phyloP scores from a whole-genome alignment of 2,888 invertebrate species.

The Oscheius onirici region DNA sequence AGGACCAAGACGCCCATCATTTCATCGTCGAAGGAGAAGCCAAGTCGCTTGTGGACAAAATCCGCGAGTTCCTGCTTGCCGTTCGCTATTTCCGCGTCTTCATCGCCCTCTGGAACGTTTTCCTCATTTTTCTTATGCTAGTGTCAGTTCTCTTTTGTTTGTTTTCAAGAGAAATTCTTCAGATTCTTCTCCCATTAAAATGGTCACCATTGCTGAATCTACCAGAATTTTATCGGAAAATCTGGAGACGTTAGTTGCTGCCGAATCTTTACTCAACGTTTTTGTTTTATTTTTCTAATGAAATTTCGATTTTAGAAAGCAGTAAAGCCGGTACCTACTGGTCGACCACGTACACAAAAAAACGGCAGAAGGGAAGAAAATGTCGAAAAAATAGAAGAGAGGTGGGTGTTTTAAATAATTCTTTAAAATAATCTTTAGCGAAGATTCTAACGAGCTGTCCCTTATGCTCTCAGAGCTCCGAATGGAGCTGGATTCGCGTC shows the following conservation, averaged over 20 bases:
- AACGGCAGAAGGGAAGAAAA: background rate
- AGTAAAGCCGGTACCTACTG: slow-evolving; percentile 33
- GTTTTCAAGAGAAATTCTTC: background rate
- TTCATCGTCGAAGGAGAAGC: slow-evolving; percentile 58
- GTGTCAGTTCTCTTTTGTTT: slow-evolving; percentile 70
- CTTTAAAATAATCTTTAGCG: background rate
- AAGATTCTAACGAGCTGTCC: slow-evolving; percentile 27
- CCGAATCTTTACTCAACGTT: slow-evolving; percentile 27
- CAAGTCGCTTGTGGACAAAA: slow-evolving; percentile 52
- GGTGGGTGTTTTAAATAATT: background rate
- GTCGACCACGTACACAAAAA: slow-evolving; percentile 26
- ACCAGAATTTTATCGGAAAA: slow-evolving; percentile 13
- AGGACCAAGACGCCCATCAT: slow-evolving; percentile 26
- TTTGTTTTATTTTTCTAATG: slow-evolving; percentile 1
- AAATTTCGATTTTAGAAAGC: slow-evolving; percentile 19
- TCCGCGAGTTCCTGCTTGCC: slow-evolving; percentile 73
- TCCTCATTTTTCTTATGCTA: slow-evolving; percentile 74
- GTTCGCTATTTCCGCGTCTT: slow-evolving; percentile 73
- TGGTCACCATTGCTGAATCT: slow-evolving; percentile 2
- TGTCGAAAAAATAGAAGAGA: background rate
- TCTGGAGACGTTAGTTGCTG: slow-evolving; percentile 9
- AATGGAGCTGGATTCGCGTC: slow-evolving; percentile 49
- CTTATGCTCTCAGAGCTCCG: slow-evolving; percentile 55
- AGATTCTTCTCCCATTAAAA: slow-evolving; percentile 62
- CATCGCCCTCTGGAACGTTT: slow-evolving; percentile 74